These are phyloP conservation scores for Drosophila trapezifrons DNA, from an alignment of 1,140 invertebrate species.

Conservation along the genomic window DNA sequence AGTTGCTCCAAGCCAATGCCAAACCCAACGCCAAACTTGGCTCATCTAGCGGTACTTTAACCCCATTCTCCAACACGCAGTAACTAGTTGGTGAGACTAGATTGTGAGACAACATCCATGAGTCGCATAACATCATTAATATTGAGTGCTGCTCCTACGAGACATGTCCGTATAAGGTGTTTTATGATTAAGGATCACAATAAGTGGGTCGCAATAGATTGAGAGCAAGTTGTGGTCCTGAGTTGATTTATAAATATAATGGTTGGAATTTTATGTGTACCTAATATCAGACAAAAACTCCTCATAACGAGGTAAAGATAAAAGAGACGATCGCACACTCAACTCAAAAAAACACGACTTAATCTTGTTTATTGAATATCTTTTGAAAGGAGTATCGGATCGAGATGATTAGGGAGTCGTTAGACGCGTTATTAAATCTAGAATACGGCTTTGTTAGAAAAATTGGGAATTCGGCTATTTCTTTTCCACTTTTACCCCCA, in stretches of 20 bases:
- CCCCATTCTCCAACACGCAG: slow-evolving; percentile 20
- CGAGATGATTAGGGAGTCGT: too few species aligned
- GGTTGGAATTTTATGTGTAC: not conserved
- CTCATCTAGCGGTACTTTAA: slow-evolving; percentile 37
- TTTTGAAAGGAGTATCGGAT: too few species aligned
- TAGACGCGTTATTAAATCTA: too few species aligned
- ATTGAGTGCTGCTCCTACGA: slow-evolving; percentile 6
- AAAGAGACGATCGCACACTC: too few species aligned
- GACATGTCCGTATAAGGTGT: slow-evolving; percentile 4
- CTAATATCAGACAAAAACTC: too few species aligned
- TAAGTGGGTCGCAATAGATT: slow-evolving; percentile 6
- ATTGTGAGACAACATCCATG: slow-evolving; percentile 12
- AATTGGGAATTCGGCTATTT: too few species aligned
- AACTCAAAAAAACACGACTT: too few species aligned
- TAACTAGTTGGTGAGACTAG: slow-evolving; percentile 19
- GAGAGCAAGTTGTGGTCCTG: not conserved
- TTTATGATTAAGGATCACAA: slow-evolving; percentile 10
- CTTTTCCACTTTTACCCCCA: too few species aligned
- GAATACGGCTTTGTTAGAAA: too few species aligned
- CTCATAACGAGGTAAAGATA: too few species aligned
- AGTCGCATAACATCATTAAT: slow-evolving; percentile 20
- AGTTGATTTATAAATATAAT: not conserved
- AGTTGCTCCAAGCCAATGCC: slow-evolving; percentile 32
- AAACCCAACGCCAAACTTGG: slow-evolving; percentile 34
- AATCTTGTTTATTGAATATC: too few species aligned